Base-by-base conservation (phyloP, 2,888 invertebrate species). In the Acleris holmiana region DNA sequence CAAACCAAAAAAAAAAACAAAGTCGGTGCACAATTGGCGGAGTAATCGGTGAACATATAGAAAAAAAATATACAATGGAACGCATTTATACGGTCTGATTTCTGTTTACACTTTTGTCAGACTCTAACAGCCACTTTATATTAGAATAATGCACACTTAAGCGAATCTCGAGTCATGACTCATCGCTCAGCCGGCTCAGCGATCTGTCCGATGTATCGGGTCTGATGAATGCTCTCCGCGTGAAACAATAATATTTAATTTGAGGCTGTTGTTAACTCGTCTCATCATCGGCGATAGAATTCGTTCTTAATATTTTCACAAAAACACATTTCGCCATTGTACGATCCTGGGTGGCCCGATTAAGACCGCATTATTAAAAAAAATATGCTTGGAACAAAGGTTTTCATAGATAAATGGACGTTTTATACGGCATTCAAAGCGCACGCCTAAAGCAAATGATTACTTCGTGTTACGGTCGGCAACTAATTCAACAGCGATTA, bases 391-490 rank as follows among this genome's bases (percentile, higher is more conserved):
- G 2, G 2, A 29, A 29, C 29, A 29, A 35, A 35, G 3, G 35
- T 35, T 35, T 35, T 13, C 4, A 13, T 13, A 13, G 35, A 35
- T 35, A 35, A 35, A 35, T 35, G 13, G 35, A 35, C 13, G 35
- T 35, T 35, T 35, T 35, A 35, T 35, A 35, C 13, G 35, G 35
- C 35, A 35, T 35, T 35, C 13, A 13, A 35, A 35, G 3, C 35
- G 35, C 35, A 35, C 35, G 35, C 13, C 29, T 29, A 19, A 7
- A 53, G 40, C 21, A 40, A 40, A 40, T 19, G 47, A 57, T 47
- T 57, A 29, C 56, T 44, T 47, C 47, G 47, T 6, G 47, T 57
- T 57, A 29, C 19, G 56, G 47, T 47, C 47, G 19, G 29, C 47
- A 18, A 19, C 50, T 17, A 50, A 25, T 23, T 29, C 18, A 57